phyloP scores from a whole-genome alignment of 2,113 vertebrate species.

The Melanotaenia duboulayi region DNA sequence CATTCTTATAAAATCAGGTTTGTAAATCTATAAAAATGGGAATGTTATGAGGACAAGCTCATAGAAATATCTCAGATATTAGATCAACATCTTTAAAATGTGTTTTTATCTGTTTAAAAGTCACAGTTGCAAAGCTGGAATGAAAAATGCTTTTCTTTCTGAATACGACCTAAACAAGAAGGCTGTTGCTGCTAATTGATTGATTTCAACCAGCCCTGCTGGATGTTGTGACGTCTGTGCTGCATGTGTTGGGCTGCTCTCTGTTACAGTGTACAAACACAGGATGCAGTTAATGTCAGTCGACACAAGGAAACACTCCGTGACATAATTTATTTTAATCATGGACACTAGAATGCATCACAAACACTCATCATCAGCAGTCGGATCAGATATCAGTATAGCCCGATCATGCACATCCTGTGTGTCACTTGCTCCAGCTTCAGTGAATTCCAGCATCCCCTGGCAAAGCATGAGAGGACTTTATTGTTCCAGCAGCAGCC shows the following conservation, averaged over 20 bases:
- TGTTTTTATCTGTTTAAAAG: no score
- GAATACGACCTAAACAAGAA: not conserved
- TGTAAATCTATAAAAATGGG: no score
- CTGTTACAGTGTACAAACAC: not conserved
- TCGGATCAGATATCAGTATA: slow-evolving; percentile 14
- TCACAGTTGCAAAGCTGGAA: not conserved
- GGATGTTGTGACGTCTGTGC: not conserved
- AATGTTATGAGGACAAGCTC: no score
- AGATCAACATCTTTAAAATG: no score
- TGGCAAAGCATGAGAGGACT: not conserved
- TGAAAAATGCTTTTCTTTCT: not conserved
- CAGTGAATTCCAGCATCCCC: slow-evolving; percentile 4
- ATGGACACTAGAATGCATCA: not conserved
- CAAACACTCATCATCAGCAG: not conserved
- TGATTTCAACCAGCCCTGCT: not conserved
- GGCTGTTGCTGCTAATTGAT: not conserved
- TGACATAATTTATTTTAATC: slow-evolving; percentile 21
- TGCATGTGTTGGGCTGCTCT: not conserved
- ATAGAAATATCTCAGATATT: no score
- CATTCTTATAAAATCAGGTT: no score
- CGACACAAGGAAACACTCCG: no score
- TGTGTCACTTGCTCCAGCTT: not conserved
- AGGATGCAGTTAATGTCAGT: not conserved
- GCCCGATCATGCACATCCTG: not conserved
- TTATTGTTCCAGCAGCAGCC: not conserved